Evolutionary conservation across 2,797 vertebrate genomes (phyloP), one percentile per base, ranked within the genome.

Genomic region (Pseudomugil gertrudae): DNA sequence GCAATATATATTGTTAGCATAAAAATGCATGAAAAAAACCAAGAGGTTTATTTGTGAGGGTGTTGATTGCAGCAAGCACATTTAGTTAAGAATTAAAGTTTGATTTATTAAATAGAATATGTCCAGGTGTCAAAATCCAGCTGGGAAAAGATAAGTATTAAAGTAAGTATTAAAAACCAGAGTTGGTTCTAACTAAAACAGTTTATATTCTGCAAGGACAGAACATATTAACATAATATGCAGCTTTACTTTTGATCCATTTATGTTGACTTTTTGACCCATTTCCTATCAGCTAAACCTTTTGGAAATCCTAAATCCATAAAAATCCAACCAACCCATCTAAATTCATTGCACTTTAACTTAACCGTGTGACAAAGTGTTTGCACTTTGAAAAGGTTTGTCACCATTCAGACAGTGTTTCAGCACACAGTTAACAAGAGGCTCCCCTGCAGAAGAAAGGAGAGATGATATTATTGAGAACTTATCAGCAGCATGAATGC

Each of bases 401-500:
- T 26, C 62, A 51, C 43, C 8, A 0, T 70, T 23, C 0, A 45
- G 36, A 52, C 24, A 45, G 26, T 13, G 29, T 61, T 43, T 63
- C 11, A 21, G 62, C 63, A 30, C 23, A 0, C 27, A 0, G 57
- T 66, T 72, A 61, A 64, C 26, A 0, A 9, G 48, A 65, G 11
- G 21, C 63, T 40, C 58, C 68, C 55, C 74, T 24, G 76, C 74
- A 53, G 77, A 72, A 32, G 43, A 53, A 69, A 2, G 17, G 51
- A 36, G 76, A 74, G 76, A 77, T 73, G 82, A 78, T 60, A 69
- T 75, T 73, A 80, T 81, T 74, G 86, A 5, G 79, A 81, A 62
- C 23, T 56, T 72, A 60, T 72, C 80, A 70, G 78, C 72, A 19
- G 80, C 53, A n/a, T 59, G 61, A 86, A 65, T 0, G 55, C 69